Evolutionary conservation across 2,113 vertebrate species (phyloP).

Genomic region (Solea solea): DNA sequence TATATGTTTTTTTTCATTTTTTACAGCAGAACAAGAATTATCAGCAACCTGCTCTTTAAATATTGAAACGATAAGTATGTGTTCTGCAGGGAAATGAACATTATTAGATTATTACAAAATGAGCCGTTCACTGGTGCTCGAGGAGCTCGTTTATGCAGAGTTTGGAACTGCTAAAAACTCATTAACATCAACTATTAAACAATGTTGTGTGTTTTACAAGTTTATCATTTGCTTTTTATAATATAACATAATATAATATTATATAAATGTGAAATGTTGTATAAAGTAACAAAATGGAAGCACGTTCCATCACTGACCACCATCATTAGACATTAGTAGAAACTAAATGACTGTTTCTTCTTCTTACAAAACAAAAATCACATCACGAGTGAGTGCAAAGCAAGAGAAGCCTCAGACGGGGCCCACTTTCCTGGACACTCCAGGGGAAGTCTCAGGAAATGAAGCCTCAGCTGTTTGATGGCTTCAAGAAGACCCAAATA

Average conservation of each 20-base stretch:
- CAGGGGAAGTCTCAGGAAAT: conserved; percentile 65
- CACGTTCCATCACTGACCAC: background rate
- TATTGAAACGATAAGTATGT: background rate
- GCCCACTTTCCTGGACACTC: conserved; percentile 66
- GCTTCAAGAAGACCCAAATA: conserved; percentile 68
- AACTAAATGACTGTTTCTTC: background rate
- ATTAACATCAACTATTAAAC: too few species aligned
- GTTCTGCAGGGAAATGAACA: background rate
- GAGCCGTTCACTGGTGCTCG: too few species aligned
- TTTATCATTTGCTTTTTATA: too few species aligned
- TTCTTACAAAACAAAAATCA: conserved; percentile 3
- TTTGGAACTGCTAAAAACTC: too few species aligned
- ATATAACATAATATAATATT: too few species aligned
- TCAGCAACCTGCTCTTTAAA: background rate
- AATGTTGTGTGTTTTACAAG: too few species aligned
- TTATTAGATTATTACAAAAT: too few species aligned
- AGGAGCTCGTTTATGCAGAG: too few species aligned
- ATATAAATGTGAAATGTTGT: too few species aligned
- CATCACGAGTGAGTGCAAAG: background rate
- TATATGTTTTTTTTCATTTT: too few species aligned
- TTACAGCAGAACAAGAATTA: background rate
- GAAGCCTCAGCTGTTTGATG: conserved; percentile 74
- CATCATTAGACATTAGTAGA: background rate
- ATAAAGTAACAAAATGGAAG: too few species aligned
- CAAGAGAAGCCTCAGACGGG: conserved; percentile 48